Base-by-base conservation (phyloP, 2,113 vertebrate genomes). In the Cariama cristata region DNA sequence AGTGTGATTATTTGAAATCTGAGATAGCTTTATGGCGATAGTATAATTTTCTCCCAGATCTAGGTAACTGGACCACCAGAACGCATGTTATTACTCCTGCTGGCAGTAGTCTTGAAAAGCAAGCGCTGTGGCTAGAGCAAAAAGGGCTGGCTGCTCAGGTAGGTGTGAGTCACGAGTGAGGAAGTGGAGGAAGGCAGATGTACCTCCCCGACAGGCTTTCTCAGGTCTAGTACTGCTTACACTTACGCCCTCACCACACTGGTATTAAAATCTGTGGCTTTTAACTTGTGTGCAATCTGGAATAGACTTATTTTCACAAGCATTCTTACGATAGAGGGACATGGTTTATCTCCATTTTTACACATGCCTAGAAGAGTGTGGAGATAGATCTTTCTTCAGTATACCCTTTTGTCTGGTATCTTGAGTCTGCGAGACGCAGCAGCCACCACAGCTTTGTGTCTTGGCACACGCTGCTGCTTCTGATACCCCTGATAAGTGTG, bases 241-340 rank as follows among this genome's bases (percentile, higher is more conserved):
- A 1, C 63, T 19, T 59, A 7, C 2, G 13, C 14, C 33, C 18
- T 63, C 40, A 8, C 40, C 45, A 63, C 33, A 5, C 7, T 0
- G 0, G 12, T 3, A 13, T 45, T 72, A 32, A 60, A 75, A 72
- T 83, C 76, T 38, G 52, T n/a, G 62, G n/a, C 19, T 58, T 63
- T 67, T 66, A 21, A 44, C 42, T 59, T 33, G 20, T 35, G 52
- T 30, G 2, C 68, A 77, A 12, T 55, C 77, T 80, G 28, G 59
- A 27, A 33, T 6, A 53, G 40, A 7, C 16, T 62, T 18, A n/a
- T 2, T 80, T 71, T 60, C 14, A 17, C 26, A 32, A 47, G 68
- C 8, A 8, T 60, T 38, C 13, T 26, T 47, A 4, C 9, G 69
- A 30, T 40, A 24, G 44, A 56, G 45, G 15, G 23, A 52, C 11